Evolutionary conservation across 2,888 invertebrate genomes (phyloP).

Genomic region (Stegophylla sp.): DNA sequence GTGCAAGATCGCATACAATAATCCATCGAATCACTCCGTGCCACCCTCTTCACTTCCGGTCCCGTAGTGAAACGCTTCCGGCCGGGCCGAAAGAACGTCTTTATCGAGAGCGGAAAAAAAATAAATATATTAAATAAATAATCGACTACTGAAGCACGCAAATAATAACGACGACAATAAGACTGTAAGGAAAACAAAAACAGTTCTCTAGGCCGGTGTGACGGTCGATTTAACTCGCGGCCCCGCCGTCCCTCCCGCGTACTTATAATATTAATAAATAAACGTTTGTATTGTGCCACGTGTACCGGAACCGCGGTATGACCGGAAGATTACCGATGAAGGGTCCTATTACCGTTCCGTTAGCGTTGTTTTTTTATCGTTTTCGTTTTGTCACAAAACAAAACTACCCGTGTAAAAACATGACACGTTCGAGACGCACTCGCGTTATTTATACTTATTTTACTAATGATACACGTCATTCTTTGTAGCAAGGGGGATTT

Average conservation of each 20-base stretch:
- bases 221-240: constrained; percentile 52
- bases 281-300: neutral
- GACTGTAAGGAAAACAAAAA: neutral
- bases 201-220: constrained; percentile 16
- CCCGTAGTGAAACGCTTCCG: neutral
- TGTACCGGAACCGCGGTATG: neutral
- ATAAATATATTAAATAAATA: neutral
- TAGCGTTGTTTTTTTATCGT: neutral
- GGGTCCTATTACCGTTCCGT: constrained; percentile 18
- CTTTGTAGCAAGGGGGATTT: too few relatives aligned
- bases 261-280: neutral
- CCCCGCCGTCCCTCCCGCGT: neutral
- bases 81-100: neutral
- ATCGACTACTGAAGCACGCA: too few relatives aligned
- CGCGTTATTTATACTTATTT: constrained; percentile 29
- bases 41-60: too few relatives aligned
- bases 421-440: neutral
- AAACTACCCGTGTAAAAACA: constrained; percentile 5
- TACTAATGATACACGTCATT: constrained; percentile 22
- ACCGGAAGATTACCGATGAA: constrained; percentile 26
- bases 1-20: constrained; percentile 2
- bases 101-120: neutral
- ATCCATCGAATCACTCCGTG: constrained; percentile 30
- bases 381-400: neutral
- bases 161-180: neutral